These are phyloP conservation scores for Argyrosomus japonicus DNA, from an alignment of 2,113 vertebrate species.

Conservation along the genomic window DNA sequence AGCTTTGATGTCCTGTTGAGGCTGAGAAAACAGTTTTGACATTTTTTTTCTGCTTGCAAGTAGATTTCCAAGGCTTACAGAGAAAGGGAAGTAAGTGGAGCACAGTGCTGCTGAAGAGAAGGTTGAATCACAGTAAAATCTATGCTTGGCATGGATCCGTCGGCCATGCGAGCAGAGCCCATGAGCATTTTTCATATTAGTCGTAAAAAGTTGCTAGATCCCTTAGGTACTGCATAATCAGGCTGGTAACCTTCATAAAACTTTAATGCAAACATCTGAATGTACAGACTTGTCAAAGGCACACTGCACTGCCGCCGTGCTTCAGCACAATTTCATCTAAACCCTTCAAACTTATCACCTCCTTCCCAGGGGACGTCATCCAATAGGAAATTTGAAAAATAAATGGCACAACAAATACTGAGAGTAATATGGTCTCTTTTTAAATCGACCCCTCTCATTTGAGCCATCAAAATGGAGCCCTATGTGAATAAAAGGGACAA, in stretches of 20 bases:
- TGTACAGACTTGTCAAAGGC: conserved; percentile 42
- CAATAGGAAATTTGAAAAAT: conserved; percentile 35
- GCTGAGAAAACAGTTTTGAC: conserved; percentile 22
- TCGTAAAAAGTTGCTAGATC: conserved; percentile 44
- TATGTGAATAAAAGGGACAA: conserved; percentile 8
- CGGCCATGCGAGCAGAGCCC: neutral
- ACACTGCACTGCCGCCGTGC: neutral
- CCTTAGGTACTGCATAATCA: conserved; percentile 56
- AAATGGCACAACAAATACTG: conserved; percentile 49
- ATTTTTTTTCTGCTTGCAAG: conserved; percentile 26
- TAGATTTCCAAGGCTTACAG: conserved; percentile 15
- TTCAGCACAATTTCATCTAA: conserved; percentile 45
- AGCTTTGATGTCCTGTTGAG: conserved; percentile 42
- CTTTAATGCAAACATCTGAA: conserved; percentile 56
- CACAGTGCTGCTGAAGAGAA: conserved; percentile 1
- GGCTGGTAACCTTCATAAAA: conserved; percentile 65
- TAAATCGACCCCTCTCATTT: conserved; percentile 15
- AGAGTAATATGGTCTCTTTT: conserved; percentile 38
- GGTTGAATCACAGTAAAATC: conserved; percentile 13
- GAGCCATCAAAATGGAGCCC: conserved; percentile 26
- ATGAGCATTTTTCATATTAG: conserved; percentile 41
- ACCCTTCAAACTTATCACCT: conserved; percentile 50
- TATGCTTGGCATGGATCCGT: conserved; percentile 24
- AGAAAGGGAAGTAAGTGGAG: neutral
- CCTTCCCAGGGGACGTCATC: conserved; percentile 25